Evolutionary conservation across 2,888 invertebrate species (phyloP), one percentile per base, ranked within the genome.

Genomic region (Lutraria lutraria): DNA sequence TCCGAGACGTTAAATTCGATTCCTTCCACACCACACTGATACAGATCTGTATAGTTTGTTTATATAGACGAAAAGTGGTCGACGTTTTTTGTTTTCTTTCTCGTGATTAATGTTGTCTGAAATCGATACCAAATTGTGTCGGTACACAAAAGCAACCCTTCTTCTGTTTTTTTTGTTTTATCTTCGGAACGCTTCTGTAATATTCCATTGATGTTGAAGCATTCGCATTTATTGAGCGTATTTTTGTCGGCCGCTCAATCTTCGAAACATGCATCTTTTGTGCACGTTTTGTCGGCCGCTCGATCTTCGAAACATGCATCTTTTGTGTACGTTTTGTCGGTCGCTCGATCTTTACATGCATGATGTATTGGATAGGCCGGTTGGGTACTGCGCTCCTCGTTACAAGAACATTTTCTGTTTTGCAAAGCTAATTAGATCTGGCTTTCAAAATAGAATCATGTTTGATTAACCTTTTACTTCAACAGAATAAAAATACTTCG

Each of bases 91-190:
- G 84, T 84, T 84, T 84, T 84, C 84, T 52, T 52, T 54, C 76
- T n/a, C 25, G 54, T 84, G 84, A 84, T 84, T 84, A 84, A 84
- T 84, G 84, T 54, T 21, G 29, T 53, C 13, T 54, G 76, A 34
- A 76, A 76, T 84, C 84, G 31, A 84, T 84, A 34, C 19, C 34
- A 34, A 34, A 76, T 2, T 31, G 31, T 31, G 15, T 76, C 34
- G 6, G 19, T 76, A 76, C 34, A 34, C 34, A 25, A 31, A 76
- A n/a, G 63, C 25, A 25, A 25, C 63, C 63, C 63, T 25, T 68
- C 63, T 13, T 68, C 63, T 12, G 63, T 25, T 68, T 68, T 25
- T 43, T 43, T 43, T 43, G 43, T 43, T 43, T 43, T 43, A 43
- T 43, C 43, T 4, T 43, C 43, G 43, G 43, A 8, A 43, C 43